phyloP scores from a whole-genome alignment of 2,888 invertebrate species.

The Agonum fuliginosum region DNA sequence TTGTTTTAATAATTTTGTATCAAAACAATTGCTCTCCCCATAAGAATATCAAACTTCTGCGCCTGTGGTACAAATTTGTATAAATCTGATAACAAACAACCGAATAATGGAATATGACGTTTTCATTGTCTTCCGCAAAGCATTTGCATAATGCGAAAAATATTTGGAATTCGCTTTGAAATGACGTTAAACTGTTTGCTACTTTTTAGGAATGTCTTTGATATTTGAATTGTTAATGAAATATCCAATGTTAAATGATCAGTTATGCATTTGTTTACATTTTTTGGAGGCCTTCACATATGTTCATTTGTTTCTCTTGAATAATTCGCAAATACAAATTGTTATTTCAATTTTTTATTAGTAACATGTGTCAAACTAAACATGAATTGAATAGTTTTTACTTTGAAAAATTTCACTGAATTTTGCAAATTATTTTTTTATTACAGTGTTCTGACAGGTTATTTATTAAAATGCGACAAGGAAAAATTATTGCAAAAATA shows the following conservation, averaged over 20 bases:
- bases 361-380: no score
- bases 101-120: neutral
- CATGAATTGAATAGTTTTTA: no score
- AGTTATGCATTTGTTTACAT: constrained; percentile 2
- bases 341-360: no score
- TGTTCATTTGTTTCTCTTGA: neutral
- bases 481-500: no score
- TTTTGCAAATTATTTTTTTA: no score
- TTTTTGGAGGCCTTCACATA: neutral
- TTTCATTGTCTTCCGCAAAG: neutral
- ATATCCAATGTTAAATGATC: constrained; percentile 16
- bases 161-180: neutral
- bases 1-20: no score
- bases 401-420: no score
- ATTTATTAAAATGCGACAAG: no score
- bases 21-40: no score
- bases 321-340: no score
- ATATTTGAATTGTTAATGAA: constrained; percentile 29
- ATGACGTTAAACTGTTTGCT: neutral
- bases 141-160: neutral
- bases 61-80: neutral
- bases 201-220: constrained; percentile 6
- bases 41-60: no score
- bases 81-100: neutral
- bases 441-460: no score